Conservation (phyloP, 2,888 invertebrate genomes). For the Chelonus formosanus region DNA sequence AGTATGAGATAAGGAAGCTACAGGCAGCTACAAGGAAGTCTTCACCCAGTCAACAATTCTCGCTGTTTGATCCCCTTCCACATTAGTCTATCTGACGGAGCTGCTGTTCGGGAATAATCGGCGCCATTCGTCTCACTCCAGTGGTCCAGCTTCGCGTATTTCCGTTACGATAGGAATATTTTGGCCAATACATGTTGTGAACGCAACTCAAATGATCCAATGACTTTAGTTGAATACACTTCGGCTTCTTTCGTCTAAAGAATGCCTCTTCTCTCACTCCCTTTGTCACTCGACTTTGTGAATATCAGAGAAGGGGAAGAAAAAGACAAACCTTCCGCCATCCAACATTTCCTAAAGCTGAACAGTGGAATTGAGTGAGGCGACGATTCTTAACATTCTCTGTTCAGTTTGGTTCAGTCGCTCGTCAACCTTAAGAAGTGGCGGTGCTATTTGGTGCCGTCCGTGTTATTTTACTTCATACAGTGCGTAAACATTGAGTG, state of each 20-base stretch:
- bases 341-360: constrained; percentile 52
- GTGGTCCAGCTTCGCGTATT: constrained; percentile 52
- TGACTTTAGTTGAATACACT: constrained; percentile 42
- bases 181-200: constrained; percentile 18
- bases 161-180: constrained; percentile 44
- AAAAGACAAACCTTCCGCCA: constrained; percentile 49
- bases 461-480: constrained; percentile 29
- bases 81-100: constrained; percentile 25
- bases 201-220: constrained; percentile 40
- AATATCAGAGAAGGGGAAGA: constrained; percentile 21
- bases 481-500: too few species aligned
- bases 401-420: constrained; percentile 48
- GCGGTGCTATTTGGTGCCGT: constrained; percentile 45
- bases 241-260: constrained; percentile 27
- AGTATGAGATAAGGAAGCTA: constrained; percentile 35
- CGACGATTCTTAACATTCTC: constrained; percentile 42
- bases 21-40: constrained; percentile 58
- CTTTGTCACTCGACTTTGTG: too few species aligned
- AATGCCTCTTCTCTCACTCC: too few species aligned
- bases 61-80: constrained; percentile 35
- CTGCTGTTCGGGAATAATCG: constrained; percentile 30
- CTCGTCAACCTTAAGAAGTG: constrained; percentile 54
- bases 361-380: constrained; percentile 38
- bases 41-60: constrained; percentile 43
- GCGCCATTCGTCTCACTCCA: constrained; percentile 36